Evolutionary conservation across 2,113 vertebrate genomes (phyloP).

Genomic region (Myocastor coypus): DNA sequence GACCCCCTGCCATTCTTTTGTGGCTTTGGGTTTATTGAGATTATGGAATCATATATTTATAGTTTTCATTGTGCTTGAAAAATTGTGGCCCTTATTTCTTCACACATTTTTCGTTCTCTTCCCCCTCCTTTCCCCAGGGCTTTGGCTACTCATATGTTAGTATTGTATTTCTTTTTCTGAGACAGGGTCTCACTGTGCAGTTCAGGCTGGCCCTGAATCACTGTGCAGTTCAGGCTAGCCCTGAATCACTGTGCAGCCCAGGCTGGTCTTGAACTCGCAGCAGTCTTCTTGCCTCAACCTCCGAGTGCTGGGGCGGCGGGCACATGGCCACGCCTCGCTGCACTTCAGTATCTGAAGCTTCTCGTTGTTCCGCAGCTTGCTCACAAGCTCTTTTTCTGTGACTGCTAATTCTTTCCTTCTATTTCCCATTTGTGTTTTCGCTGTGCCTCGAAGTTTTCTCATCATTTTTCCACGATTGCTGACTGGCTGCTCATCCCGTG

Average conservation of each 20-base stretch:
- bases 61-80: conserved; percentile 1
- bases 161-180: neutral
- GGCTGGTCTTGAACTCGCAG: neutral
- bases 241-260: neutral
- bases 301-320: neutral
- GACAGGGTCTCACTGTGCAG: neutral
- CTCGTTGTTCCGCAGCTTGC: neutral
- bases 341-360: neutral
- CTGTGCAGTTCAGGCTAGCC: neutral
- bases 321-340: neutral
- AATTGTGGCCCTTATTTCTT: neutral
- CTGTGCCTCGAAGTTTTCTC: neutral
- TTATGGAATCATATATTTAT: neutral
- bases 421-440: neutral
- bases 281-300: neutral
- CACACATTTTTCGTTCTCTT: neutral
- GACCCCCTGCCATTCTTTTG: neutral
- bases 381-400: neutral
- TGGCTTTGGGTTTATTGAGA: neutral
- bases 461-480: neutral
- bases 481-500: neutral
- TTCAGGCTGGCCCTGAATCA: neutral
- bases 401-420: neutral
- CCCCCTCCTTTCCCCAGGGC: neutral
- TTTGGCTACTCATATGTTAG: neutral